Conservation (phyloP, 2,113 vertebrate species). For the Pelecanus crispus region DNA sequence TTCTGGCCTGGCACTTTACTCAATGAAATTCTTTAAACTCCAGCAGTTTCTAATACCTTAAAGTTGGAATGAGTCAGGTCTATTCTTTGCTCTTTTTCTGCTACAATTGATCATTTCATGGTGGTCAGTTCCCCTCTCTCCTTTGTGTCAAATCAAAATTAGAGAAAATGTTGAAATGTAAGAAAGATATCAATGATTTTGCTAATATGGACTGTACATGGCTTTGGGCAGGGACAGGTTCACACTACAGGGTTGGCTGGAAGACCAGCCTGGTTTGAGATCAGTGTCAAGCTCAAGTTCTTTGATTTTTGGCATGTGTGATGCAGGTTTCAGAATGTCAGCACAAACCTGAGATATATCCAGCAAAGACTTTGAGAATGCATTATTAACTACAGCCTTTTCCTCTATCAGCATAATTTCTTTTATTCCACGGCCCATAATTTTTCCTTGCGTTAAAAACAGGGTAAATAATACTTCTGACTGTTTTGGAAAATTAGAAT, state of each 20-base stretch:
- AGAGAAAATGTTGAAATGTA: not conserved
- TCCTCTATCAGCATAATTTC: not conserved
- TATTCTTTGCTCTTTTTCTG: not conserved
- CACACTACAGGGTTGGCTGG: not conserved
- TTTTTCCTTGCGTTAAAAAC: not conserved
- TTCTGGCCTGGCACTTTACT: not conserved
- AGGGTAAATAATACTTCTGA: not conserved
- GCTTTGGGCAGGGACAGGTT: not conserved
- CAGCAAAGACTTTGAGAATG: not conserved
- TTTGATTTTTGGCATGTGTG: not conserved
- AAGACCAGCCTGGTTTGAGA: not conserved
- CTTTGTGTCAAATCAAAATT: not conserved
- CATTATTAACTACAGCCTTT: not conserved
- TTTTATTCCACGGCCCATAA: not conserved
- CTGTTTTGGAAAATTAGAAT: not conserved
- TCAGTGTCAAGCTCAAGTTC: not conserved
- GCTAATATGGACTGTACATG: not conserved
- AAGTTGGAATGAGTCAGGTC: not conserved
- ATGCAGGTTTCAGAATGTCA: not conserved
- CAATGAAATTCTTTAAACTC: not conserved
- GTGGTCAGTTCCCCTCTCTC: not conserved
- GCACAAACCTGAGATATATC: not conserved
- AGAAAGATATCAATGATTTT: not conserved
- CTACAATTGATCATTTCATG: not conserved
- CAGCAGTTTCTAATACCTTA: not conserved